Conservation (phyloP, 2,797 vertebrate genomes). For the Rhodeus uyekii region DNA sequence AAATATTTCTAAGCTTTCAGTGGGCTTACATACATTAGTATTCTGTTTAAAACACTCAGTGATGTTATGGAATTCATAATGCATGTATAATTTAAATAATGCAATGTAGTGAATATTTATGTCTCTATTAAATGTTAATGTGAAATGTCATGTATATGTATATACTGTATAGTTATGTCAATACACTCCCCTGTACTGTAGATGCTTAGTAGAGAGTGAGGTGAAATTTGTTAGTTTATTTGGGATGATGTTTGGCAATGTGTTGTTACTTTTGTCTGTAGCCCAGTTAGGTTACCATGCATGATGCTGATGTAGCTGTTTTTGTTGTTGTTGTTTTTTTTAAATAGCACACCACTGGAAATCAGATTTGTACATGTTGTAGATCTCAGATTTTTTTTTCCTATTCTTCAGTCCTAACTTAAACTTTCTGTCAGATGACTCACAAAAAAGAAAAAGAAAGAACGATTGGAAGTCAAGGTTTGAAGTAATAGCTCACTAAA, state of each 20-base stretch:
- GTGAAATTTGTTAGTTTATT: background rate
- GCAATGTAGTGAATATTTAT: background rate
- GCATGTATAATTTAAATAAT: background rate
- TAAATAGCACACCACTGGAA: background rate
- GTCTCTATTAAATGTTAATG: background rate
- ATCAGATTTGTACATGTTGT: background rate
- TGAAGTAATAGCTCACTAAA: too few species aligned
- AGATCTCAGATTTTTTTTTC: too few species aligned
- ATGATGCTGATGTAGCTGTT: background rate
- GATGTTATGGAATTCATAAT: background rate
- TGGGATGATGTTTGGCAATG: background rate
- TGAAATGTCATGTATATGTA: background rate
- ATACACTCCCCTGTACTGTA: too few species aligned
- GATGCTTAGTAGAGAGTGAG: too few species aligned
- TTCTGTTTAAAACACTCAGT: background rate
- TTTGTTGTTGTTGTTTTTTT: background rate
- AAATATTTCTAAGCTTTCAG: background rate
- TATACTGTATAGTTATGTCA: conserved; percentile 8
- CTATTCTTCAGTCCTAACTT: too few species aligned
- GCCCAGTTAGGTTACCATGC: background rate
- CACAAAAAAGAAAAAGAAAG: too few species aligned
- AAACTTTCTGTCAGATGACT: too few species aligned
- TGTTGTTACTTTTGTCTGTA: background rate
- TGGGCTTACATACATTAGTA: background rate
- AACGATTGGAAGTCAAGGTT: too few species aligned